Conservation (phyloP, 2,113 vertebrate species). For the Indicator indicator region DNA sequence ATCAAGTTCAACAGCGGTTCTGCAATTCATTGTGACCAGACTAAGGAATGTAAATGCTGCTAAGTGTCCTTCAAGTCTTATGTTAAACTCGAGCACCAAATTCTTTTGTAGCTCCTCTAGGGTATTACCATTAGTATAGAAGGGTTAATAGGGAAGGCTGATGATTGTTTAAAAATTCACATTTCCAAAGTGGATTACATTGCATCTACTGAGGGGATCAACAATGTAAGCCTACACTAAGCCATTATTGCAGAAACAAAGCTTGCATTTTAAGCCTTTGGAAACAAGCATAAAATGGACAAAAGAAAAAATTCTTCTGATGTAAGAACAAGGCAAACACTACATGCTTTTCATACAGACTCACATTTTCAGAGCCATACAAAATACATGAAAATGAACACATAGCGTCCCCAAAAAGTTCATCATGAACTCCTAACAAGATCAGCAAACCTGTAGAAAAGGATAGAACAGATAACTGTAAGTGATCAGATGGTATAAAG, state of each 20-base stretch:
- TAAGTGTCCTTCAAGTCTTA: slow-evolving; percentile 69
- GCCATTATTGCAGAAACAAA: slow-evolving; percentile 88
- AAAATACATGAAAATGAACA: slow-evolving; percentile 72
- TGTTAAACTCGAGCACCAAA: slow-evolving; percentile 62
- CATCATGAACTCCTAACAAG: slow-evolving; percentile 72
- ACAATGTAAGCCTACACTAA: slow-evolving; percentile 86
- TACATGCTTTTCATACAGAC: slow-evolving; percentile 82
- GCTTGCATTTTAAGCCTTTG: slow-evolving; percentile 88
- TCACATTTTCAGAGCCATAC: slow-evolving; percentile 71
- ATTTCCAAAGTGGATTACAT: slow-evolving; percentile 89
- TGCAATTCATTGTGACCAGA: slow-evolving; percentile 65
- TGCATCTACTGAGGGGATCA: slow-evolving; percentile 87
- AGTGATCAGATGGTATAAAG: slow-evolving; percentile 53
- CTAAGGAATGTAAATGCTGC: slow-evolving; percentile 77
- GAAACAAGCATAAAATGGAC: slow-evolving; percentile 87
- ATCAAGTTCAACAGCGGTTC: slow-evolving; percentile 74
- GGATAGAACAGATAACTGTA: slow-evolving; percentile 52
- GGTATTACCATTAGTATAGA: slow-evolving; percentile 80
- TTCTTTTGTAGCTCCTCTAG: slow-evolving; percentile 72
- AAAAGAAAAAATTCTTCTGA: slow-evolving; percentile 88
- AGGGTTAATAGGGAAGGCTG: slow-evolving; percentile 84
- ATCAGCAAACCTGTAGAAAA: slow-evolving; percentile 63
- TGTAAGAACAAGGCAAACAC: slow-evolving; percentile 84
- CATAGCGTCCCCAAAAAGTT: slow-evolving; percentile 68
- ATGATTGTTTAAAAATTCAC: slow-evolving; percentile 87